Percentiles rank a stretch among this genome's conserved stretches.
phyloP scores from a whole-genome alignment of 2,797 vertebrate genomes.

The Poliocrania exsul region DNA sequence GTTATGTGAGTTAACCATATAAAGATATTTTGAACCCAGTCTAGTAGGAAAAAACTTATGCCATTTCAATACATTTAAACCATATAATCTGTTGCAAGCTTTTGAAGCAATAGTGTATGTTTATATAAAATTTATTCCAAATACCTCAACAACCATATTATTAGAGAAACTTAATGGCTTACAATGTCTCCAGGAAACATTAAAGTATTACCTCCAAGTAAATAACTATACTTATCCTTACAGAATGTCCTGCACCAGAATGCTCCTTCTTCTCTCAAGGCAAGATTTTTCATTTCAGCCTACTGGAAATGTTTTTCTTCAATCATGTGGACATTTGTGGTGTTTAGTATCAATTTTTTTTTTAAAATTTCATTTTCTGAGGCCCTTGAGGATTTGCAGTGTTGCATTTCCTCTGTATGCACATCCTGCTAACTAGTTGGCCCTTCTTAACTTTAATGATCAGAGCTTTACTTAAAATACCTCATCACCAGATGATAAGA shows the following conservation, averaged over 20 bases:
- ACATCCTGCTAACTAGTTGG: neutral
- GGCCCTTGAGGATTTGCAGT: neutral
- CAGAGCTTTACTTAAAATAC: neutral
- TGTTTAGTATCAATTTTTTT: neutral
- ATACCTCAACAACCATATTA: neutral
- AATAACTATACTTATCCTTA: neutral
- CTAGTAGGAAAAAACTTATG: neutral
- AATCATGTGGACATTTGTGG: neutral
- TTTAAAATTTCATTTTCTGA: neutral
- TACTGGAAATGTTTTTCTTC: neutral
- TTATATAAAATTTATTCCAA: slow-evolving; percentile 9
- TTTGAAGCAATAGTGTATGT: neutral
- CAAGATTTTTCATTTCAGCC: neutral
- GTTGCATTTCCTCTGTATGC: neutral
- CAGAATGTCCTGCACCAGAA: neutral
- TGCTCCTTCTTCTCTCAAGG: neutral
- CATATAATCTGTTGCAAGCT: neutral
- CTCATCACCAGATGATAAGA: neutral
- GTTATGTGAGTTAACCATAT: neutral
- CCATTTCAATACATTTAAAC: neutral
- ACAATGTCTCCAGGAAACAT: neutral
- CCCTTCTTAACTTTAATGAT: neutral
- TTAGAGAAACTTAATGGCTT: neutral
- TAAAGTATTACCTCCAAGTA: neutral
- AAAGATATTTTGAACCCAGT: neutral